Evolutionary conservation across 2,113 vertebrate genomes (phyloP).

Genomic region (Lichenostomus cassidix): DNA sequence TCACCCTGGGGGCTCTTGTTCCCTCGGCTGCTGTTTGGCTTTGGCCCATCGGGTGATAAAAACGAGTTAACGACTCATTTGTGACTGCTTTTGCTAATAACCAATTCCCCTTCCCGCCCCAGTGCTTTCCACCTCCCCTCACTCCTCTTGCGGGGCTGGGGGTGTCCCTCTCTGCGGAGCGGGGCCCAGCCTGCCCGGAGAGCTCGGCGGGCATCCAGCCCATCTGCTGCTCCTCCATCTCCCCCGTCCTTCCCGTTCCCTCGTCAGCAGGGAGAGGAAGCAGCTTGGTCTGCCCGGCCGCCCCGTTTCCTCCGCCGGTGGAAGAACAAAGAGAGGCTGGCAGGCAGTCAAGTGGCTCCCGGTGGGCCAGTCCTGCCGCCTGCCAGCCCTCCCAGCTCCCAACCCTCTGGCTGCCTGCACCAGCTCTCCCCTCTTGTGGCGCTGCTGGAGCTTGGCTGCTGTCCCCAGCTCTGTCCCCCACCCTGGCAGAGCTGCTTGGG

Average conservation of each 20-base stretch:
- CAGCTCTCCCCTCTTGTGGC: neutral
- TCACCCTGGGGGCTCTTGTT: neutral
- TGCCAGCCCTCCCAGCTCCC: neutral
- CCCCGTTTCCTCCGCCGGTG: conserved; percentile 38
- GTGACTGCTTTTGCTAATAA: neutral
- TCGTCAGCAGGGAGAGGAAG: conserved; percentile 24
- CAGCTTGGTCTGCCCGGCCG: neutral
- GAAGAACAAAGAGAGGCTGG: conserved; percentile 64
- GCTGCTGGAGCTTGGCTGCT: neutral
- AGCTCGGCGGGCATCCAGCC: neutral
- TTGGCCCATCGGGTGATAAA: fast-evolving
- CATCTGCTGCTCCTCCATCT: neutral
- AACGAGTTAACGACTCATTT: neutral
- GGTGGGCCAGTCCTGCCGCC: conserved; percentile 21
- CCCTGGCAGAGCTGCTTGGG: neutral
- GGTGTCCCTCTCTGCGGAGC: neutral
- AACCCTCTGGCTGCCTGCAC: neutral
- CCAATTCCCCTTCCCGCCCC: neutral
- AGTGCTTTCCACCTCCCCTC: fast-evolving
- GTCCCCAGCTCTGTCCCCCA: neutral
- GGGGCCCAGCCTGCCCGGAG: neutral
- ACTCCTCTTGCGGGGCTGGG: neutral
- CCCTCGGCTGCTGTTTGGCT: neutral
- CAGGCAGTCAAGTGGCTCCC: conserved; percentile 44
- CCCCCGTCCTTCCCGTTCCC: neutral